Conservation (phyloP, 2,888 invertebrate genomes). For the Hyppa rectilinea region DNA sequence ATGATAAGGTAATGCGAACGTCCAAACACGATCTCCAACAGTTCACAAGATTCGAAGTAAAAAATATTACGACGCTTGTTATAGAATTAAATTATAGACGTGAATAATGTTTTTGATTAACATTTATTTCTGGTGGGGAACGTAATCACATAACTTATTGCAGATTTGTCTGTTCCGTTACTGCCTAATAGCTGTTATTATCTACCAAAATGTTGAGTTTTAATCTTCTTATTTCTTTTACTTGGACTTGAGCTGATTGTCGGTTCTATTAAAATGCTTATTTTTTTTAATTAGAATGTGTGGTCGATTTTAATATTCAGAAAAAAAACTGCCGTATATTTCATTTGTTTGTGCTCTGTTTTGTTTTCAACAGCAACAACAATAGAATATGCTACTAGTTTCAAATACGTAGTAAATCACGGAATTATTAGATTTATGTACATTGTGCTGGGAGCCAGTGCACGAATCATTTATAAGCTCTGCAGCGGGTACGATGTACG, state of each 20-base stretch:
- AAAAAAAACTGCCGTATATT: background rate
- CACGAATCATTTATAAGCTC: slow-evolving; percentile 63
- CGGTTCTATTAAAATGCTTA: slow-evolving; percentile 18
- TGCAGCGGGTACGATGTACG: slow-evolving; percentile 50
- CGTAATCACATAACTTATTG: slow-evolving; percentile 48
- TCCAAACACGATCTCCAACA: slow-evolving; percentile 61
- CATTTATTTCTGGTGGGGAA: slow-evolving; percentile 43
- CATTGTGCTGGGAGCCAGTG: slow-evolving; percentile 43
- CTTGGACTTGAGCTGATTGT: slow-evolving; percentile 28
- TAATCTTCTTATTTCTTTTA: slow-evolving; percentile 30
- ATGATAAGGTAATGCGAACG: slow-evolving; percentile 76
- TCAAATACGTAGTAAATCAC: slow-evolving; percentile 54
- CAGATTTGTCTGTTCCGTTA: slow-evolving; percentile 46
- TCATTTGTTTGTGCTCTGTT: background rate
- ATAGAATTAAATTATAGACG: slow-evolving; percentile 51
- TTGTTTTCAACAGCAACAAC: slow-evolving; percentile 32
- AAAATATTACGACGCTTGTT: slow-evolving; percentile 59
- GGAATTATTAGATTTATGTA: slow-evolving; percentile 56
- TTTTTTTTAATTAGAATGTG: slow-evolving; percentile 31
- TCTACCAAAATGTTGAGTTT: slow-evolving; percentile 33
- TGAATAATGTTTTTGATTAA: slow-evolving; percentile 51
- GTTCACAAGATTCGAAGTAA: slow-evolving; percentile 61
- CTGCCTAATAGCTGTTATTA: slow-evolving; percentile 52
- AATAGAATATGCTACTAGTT: slow-evolving; percentile 26
- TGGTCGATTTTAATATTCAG: slow-evolving; percentile 10